Conservation (phyloP, 2,888 invertebrate genomes). For the Cosmia pyralina region DNA sequence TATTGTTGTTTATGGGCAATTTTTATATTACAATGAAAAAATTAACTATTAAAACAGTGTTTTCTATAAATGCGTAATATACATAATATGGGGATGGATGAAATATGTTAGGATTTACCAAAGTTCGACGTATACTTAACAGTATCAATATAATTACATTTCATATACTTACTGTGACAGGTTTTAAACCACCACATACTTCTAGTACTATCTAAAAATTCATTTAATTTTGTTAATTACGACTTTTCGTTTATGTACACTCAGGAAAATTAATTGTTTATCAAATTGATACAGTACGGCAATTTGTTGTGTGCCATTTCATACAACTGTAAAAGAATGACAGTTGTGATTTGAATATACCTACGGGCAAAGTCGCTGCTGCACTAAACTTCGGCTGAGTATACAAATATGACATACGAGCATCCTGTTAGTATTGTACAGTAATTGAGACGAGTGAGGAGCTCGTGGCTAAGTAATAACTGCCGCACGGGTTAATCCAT, state of each 20-base stretch:
- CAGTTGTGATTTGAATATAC: not conserved
- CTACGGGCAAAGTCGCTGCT: not conserved
- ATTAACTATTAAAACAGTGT: not conserved
- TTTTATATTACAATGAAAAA: not conserved
- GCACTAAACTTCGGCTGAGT: not conserved
- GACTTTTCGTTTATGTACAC: not conserved
- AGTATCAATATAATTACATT: not conserved
- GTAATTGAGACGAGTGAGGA: constrained; percentile 29
- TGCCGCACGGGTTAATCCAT: too few species aligned
- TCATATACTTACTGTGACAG: not conserved
- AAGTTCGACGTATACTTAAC: not conserved
- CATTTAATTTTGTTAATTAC: not conserved
- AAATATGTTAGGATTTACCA: not conserved
- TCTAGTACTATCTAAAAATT: too few species aligned
- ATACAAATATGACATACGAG: not conserved
- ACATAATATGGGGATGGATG: not conserved
- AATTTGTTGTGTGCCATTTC: not conserved
- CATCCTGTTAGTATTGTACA: constrained; percentile 4
- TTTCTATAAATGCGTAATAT: too few species aligned
- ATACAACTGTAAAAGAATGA: not conserved
- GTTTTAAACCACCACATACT: not conserved
- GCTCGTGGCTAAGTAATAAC: too few species aligned
- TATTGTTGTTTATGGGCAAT: constrained; percentile 1
- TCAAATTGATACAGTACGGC: not conserved
- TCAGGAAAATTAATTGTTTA: not conserved